phyloP scores from a whole-genome alignment of 2,113 vertebrate species.

The Nymphicus hollandicus region DNA sequence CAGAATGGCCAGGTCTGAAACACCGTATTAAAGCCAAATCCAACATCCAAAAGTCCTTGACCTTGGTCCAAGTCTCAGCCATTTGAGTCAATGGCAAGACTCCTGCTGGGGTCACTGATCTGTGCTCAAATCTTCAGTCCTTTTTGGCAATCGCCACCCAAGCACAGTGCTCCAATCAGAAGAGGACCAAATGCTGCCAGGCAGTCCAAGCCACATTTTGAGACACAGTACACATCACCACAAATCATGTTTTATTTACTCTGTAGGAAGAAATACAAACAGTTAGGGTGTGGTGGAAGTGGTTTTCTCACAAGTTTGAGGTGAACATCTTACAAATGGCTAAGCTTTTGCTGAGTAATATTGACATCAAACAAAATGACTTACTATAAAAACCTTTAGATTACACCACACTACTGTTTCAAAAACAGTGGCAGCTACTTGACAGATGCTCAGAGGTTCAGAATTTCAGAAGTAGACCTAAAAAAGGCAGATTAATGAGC shows the following conservation, averaged over 20 bases:
- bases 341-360: not conserved
- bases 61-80: not conserved
- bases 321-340: not conserved
- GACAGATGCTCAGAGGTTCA: conserved; percentile 40
- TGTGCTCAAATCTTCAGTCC: not conserved
- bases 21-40: not conserved
- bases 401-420: not conserved
- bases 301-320: not conserved
- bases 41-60: not conserved
- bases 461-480: conserved; percentile 33
- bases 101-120: not conserved
- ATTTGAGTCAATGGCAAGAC: not conserved
- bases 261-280: not conserved
- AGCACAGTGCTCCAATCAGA: fast-evolving
- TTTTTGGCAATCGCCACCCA: not conserved
- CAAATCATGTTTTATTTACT: not conserved
- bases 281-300: not conserved
- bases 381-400: not conserved
- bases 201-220: not conserved
- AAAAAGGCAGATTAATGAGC: conserved; percentile 54
- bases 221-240: not conserved
- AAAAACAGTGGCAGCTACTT: not conserved
- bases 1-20: not conserved
- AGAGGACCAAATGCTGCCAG: not conserved
- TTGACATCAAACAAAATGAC: fast-evolving